Evolutionary conservation across 2,113 vertebrate genomes (phyloP), one percentile per base, ranked within the genome.

Genomic region (Nansenia antarctica): DNA sequence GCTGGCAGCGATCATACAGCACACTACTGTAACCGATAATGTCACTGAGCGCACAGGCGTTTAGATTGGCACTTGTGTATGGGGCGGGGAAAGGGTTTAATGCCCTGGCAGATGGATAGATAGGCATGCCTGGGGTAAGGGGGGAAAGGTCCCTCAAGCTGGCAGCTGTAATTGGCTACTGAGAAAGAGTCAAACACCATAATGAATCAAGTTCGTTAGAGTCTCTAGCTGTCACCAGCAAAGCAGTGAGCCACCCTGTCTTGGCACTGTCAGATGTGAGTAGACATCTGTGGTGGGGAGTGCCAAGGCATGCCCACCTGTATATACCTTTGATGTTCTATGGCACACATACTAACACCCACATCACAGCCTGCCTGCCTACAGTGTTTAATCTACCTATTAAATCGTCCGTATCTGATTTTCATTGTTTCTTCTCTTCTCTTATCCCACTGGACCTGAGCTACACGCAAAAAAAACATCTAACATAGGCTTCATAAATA

Each of bases 31-130:
- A 34, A 45, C 20, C 30, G n/a, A 32, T 60, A 68, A 62, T 58
- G 71, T 77, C 71, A 78, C 34, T 49, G 62, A 68, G 79, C 72
- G 62, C 60, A 75, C 30, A 39, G 65, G 49, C 73, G 82, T 62
- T 74, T 20, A 65, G 67, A 72, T 18, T 37, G 64, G 31, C 63
- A 60, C 37, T 35, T 68, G 42, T 54, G 15, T 58, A 61, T 74
- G 66, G n/a, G n/a, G 68, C 45, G 37, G 42, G 49, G 42, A 64
- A 70, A 61, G 60, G 39, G 26, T 58, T 27, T 55, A 61, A 72
- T 65, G 75, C 67, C 60, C 67, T 73, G 74, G 59, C 42, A 70
- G 70, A n/a, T n/a, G n/a, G n/a, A 63, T 69, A 53, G 55, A 76
- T 22, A 34, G 49, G 18, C 9, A 49, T 69, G 65, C 49, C 49